phyloP scores from a whole-genome alignment of 2,113 vertebrate species.

The human region DNA sequence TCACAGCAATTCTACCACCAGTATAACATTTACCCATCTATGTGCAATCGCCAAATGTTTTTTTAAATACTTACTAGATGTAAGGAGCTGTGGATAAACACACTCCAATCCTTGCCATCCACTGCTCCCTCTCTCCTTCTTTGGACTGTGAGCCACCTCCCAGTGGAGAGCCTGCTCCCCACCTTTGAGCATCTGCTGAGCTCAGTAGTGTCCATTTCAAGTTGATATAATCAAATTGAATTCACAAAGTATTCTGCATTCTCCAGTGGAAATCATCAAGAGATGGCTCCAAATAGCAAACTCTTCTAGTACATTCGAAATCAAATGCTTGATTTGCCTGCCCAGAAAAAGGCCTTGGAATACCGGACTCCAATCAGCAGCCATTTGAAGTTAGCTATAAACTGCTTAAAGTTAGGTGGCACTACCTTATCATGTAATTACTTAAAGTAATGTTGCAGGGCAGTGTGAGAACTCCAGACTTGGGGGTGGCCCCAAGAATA shows the following conservation, averaged over 20 bases:
- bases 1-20: background rate
- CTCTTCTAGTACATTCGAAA: background rate
- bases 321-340: background rate
- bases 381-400: background rate
- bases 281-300: background rate
- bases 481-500: background rate
- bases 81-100: background rate
- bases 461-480: background rate
- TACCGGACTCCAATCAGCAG: background rate
- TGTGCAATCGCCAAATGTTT: background rate
- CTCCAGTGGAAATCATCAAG: background rate
- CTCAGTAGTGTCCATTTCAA: background rate
- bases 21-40: background rate
- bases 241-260: background rate
- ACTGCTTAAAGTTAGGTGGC: background rate
- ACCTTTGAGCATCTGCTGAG: background rate
- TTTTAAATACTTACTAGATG: background rate
- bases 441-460: background rate
- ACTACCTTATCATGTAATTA: background rate
- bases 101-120: background rate
- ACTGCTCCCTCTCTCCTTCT: background rate
- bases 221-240: background rate
- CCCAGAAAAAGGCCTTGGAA: background rate
- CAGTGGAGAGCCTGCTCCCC: background rate
- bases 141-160: background rate